Evolutionary conservation across 2,888 invertebrate genomes (phyloP).

Genomic region (Tiliacea citrago): DNA sequence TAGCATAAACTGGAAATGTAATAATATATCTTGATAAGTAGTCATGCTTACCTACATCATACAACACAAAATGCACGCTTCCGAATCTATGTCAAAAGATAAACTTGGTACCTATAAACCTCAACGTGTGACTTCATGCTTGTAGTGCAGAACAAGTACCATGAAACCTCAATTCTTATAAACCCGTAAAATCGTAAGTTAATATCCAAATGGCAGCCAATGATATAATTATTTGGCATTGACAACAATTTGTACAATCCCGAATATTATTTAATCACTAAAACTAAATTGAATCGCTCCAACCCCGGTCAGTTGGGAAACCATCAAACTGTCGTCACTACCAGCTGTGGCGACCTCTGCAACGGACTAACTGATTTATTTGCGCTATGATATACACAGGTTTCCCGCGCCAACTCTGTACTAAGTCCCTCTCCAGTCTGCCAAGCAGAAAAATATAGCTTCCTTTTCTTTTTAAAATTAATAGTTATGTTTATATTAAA

Average conservation of each 20-base stretch:
- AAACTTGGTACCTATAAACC: background rate
- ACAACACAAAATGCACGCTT: too few relatives aligned
- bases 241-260: background rate
- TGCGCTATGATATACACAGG: slow-evolving; percentile 30
- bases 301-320: slow-evolving; percentile 52
- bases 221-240: background rate
- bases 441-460: slow-evolving; percentile 42
- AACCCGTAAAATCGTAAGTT: too few relatives aligned
- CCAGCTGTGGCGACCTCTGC: slow-evolving; percentile 57
- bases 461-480: slow-evolving; percentile 55
- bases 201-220: too few relatives aligned
- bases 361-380: slow-evolving; percentile 53
- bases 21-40: too few relatives aligned
- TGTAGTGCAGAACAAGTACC: too few relatives aligned
- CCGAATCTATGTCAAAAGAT: too few relatives aligned
- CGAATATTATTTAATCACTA: slow-evolving; percentile 21
- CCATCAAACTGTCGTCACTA: slow-evolving; percentile 45
- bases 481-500: slow-evolving; percentile 46
- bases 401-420: slow-evolving; percentile 14
- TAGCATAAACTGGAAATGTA: too few relatives aligned
- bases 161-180: too few relatives aligned
- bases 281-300: slow-evolving; percentile 32
- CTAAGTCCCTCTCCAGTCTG: slow-evolving; percentile 8
- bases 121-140: background rate
- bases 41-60: too few relatives aligned